These are phyloP conservation scores for Corapipo altera DNA, from an alignment of 2,113 vertebrate species.

Conservation along the genomic window DNA sequence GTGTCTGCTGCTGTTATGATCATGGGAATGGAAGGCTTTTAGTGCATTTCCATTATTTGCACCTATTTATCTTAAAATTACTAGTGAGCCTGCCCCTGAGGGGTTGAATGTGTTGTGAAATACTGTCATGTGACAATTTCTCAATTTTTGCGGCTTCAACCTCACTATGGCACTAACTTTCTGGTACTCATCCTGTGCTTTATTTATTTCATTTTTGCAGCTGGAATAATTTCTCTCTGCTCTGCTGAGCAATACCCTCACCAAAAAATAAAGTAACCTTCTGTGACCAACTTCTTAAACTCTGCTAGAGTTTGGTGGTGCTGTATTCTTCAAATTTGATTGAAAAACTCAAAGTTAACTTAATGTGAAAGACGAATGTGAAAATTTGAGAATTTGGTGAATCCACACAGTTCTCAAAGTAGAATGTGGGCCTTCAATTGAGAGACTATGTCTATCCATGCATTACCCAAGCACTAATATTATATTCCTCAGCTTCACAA, in stretches of 20 bases:
- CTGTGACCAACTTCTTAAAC: neutral
- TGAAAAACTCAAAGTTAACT: neutral
- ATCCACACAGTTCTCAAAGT: neutral
- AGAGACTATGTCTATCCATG: neutral
- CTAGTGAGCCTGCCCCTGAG: neutral
- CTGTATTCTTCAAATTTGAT: neutral
- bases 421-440: neutral
- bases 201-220: neutral
- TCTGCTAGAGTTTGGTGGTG: neutral
- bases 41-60: neutral
- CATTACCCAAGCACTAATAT: accelerated
- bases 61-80: neutral
- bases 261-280: neutral
- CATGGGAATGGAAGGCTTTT: neutral
- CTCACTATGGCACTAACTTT: neutral
- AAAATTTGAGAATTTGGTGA: neutral
- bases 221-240: neutral
- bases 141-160: neutral
- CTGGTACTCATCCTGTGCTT: neutral
- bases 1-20: neutral
- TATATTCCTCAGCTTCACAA: neutral
- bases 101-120: neutral
- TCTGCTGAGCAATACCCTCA: neutral
- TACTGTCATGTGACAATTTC: neutral
- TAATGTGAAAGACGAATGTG: neutral